Conservation (phyloP, 2,888 invertebrate species). For the Nymphalis urticae region DNA sequence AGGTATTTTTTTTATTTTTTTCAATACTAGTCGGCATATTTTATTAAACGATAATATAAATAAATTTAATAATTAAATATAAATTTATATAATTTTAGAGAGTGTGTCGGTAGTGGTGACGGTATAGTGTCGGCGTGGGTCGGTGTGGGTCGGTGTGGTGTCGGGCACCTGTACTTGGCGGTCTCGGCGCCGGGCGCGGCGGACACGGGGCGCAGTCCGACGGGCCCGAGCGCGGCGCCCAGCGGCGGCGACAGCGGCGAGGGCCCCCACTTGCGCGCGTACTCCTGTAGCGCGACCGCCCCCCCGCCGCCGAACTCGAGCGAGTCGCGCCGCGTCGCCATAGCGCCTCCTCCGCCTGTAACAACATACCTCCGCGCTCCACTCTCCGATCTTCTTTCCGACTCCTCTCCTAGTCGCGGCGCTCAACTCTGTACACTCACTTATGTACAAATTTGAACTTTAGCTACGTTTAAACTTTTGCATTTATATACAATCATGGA, state of each 20-base stretch:
- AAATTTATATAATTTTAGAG: no score
- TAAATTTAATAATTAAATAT: no score
- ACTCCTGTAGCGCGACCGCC: constrained; percentile 67
- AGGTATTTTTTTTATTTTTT: no score
- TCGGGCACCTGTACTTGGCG: constrained; percentile 83
- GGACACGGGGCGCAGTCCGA: constrained; percentile 84
- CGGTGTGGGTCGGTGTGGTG: constrained; percentile 21
- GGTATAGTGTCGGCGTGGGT: constrained; percentile 1
- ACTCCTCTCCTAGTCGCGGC: constrained; percentile 5
- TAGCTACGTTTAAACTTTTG: constrained; percentile 4
- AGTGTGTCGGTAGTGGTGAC: not conserved
- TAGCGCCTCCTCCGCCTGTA: constrained; percentile 61
- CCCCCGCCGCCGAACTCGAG: constrained; percentile 80
- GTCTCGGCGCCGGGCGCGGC: constrained; percentile 96
- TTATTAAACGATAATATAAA: no score
- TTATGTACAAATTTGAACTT: constrained; percentile 38
- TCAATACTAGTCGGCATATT: no score
- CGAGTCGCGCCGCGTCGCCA: constrained; percentile 73
- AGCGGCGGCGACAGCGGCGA: constrained; percentile 88
- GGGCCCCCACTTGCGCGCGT: constrained; percentile 82
- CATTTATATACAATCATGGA: constrained; percentile 26
- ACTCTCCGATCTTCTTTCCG: constrained; percentile 34
- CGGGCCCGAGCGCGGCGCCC: constrained; percentile 82
- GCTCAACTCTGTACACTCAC: constrained; percentile 35
- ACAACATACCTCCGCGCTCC: constrained; percentile 48